These are phyloP conservation scores for Pogonocherus hispidulus DNA, from an alignment of 2,888 invertebrate species.

Conservation along the genomic window DNA sequence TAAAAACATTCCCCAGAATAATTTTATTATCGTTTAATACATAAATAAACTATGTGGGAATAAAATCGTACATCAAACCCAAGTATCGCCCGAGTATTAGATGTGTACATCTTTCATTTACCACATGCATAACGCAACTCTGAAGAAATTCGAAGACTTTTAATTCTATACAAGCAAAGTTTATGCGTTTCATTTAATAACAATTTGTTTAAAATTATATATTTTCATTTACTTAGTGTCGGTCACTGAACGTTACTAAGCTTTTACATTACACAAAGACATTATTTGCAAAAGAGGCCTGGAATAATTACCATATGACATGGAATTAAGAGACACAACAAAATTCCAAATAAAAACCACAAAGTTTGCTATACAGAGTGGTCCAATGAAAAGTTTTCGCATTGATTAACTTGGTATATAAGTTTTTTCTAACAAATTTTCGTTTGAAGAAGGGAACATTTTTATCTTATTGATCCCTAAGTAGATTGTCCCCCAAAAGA, in stretches of 20 bases:
- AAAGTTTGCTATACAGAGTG: no score
- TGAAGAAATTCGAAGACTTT: neutral
- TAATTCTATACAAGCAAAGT: neutral
- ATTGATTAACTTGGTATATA: no score
- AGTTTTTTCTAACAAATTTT: no score
- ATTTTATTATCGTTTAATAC: slow-evolving; percentile 7
- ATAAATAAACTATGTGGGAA: slow-evolving; percentile 20
- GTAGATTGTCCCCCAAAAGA: no score
- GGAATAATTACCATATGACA: no score
- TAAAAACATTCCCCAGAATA: slow-evolving; percentile 8
- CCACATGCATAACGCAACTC: neutral
- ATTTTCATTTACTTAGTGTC: neutral
- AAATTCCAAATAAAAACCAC: no score
- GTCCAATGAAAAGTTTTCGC: no score
- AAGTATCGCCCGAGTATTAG: neutral
- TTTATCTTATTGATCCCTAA: no score
- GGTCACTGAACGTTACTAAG: neutral
- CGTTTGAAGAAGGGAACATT: no score
- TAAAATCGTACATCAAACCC: slow-evolving; percentile 11
- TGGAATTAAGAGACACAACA: no score
- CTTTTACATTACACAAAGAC: no score
- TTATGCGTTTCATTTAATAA: neutral
- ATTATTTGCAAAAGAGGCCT: no score
- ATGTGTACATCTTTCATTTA: neutral
- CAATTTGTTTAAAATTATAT: neutral